Base-by-base conservation (phyloP, 2,113 vertebrate species). In the Scytalopus superciliaris region DNA sequence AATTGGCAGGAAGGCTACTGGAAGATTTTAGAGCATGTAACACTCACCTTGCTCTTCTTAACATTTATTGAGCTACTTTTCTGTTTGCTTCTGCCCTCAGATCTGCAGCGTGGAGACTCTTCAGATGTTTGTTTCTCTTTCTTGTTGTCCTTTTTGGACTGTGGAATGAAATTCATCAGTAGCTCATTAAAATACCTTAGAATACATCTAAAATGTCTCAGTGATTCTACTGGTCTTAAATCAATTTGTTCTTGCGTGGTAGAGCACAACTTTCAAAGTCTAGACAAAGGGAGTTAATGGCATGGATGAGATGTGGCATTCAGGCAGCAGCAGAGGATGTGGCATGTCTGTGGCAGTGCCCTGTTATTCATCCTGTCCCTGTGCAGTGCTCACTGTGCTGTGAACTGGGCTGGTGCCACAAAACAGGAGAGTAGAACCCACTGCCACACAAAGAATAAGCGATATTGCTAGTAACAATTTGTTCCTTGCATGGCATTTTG, bases 1-100 rank as follows among this genome's bases (percentile, higher is more conserved):
- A 24, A 2, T 2, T 31, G 70, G 19, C 35, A 88, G 22, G 28
- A 83, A 59, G 66, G 47, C 28, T 33, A 11, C 39, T 22, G 47
- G 45, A 40, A 94, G 37, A 47, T 76, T 64, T 57, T 6, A 52
- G 24, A 45, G 39, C 40, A 10, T 5, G 3, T 35, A 55, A 39
- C 45, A 66, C 92, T 91, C 84, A 97, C 96, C 97, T 96, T 94
- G 78, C 40, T 95, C 44, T 40, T 95, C 84, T 90, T 82, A 25
- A 30, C 52, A 19, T 45, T 66, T 47, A 64, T 12, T 63, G 92
- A 84, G 59, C 59, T 79, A 12, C 69, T 84, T 85, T 64, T 94
- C 84, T 70, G 49, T 9, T 68, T 81, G 62, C 56, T 87, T 73
- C 92, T 90, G 59, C 64, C 60, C 67, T 94, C 92, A 31, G 87